phyloP scores from a whole-genome alignment of 2,113 vertebrate genomes.

The Syrmaticus mikado region DNA sequence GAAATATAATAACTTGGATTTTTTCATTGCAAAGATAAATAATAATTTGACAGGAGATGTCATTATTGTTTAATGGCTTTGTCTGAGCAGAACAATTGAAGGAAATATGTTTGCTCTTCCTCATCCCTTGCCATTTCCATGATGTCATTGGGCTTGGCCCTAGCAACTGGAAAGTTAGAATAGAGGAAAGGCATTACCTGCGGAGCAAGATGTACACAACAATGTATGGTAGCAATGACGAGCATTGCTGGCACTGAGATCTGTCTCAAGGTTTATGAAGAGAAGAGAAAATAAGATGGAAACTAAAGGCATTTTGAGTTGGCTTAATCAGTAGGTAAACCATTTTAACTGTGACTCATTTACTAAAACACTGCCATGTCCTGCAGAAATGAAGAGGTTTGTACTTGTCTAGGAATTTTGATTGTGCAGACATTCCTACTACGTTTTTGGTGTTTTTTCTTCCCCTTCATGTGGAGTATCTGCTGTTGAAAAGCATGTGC shows the following conservation, averaged over 20 bases:
- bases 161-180: conserved; percentile 45
- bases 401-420: background rate
- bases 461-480: background rate
- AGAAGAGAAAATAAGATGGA: background rate
- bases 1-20: background rate
- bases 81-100: conserved; percentile 62
- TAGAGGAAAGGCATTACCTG: background rate
- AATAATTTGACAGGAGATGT: conserved; percentile 62
- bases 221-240: accelerated
- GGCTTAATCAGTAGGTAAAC: background rate
- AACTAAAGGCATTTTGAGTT: background rate
- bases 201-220: background rate
- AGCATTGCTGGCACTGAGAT: background rate
- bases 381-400: background rate
- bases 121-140: conserved; percentile 52
- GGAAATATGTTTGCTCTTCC: conserved; percentile 65
- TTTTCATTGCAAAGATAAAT: conserved; percentile 47
- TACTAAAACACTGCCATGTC: background rate
- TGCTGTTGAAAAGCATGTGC: background rate
- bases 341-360: background rate
- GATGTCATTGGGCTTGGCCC: conserved; percentile 55
- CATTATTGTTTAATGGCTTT: conserved; percentile 61
- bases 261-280: background rate
- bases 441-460: background rate
- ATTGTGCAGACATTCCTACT: background rate